A percentile compares a stretch with the other conserved stretches of the same genome.
Conservation (phyloP, 2,888 invertebrate species). For the Drosophila multiciliata region DNA sequence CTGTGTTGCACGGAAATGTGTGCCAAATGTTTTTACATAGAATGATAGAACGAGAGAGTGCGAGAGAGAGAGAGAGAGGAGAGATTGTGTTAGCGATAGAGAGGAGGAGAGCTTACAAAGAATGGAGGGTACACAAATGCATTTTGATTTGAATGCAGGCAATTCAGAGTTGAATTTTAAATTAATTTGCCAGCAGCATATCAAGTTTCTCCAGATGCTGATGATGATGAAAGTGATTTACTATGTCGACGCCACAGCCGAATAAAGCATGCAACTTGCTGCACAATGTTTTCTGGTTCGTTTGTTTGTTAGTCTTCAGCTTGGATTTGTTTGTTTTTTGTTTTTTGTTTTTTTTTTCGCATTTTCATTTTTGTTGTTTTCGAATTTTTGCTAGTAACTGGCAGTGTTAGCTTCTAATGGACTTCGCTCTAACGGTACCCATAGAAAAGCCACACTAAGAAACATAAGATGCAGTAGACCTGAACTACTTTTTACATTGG, state of each 20-base stretch:
- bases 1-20: constrained; percentile 67
- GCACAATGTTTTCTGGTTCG: constrained; percentile 43
- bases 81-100: background rate
- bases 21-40: constrained; percentile 60
- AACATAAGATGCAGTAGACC: constrained; percentile 70
- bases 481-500: constrained; percentile 56
- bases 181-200: constrained; percentile 43
- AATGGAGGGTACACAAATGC: constrained; percentile 15
- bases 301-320: constrained; percentile 32
- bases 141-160: constrained; percentile 31
- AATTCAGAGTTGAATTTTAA: constrained; percentile 45
- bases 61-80: background rate
- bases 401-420: constrained; percentile 34
- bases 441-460: constrained; percentile 45
- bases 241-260: constrained; percentile 48
- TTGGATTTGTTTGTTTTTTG: constrained; percentile 4
- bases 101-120: constrained; percentile 5
- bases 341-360: background rate
- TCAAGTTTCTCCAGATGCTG: constrained; percentile 49
- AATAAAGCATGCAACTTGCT: constrained; percentile 47
- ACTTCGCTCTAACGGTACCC: constrained; percentile 37
- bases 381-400: constrained; percentile 24
- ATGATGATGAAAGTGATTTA: constrained; percentile 80
- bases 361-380: constrained; percentile 4
- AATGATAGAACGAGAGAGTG: constrained; percentile 2